A percentile compares a stretch with the other conserved stretches of the same genome.
phyloP scores from a whole-genome alignment of 2,113 vertebrate species.

The Mus musculus region DNA sequence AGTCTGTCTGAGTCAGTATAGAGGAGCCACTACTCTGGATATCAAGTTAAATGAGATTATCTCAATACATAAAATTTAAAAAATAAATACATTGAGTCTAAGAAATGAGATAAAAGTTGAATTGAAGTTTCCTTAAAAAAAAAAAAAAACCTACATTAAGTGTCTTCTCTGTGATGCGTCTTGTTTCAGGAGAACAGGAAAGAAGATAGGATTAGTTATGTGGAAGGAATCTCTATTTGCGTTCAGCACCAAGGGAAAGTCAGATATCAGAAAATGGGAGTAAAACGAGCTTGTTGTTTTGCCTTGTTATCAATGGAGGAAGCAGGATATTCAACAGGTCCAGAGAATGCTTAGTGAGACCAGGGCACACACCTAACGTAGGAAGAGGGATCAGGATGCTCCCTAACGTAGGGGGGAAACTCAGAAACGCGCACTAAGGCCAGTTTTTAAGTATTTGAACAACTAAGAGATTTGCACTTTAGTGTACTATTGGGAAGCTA shows the following conservation, averaged over 20 bases:
- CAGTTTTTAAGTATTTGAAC: neutral
- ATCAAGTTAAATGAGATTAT: neutral
- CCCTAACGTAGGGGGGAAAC: too few species aligned
- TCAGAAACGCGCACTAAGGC: neutral
- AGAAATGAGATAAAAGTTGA: slow-evolving; percentile 46
- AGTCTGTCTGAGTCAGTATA: neutral
- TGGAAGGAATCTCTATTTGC: neutral
- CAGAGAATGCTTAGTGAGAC: neutral
- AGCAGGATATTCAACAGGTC: neutral
- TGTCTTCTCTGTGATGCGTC: neutral
- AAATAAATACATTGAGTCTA: neutral
- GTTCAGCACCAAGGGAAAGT: slow-evolving; percentile 22
- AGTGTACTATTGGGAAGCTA: neutral
- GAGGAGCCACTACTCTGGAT: neutral
- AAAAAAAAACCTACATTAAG: neutral
- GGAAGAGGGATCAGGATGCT: too few species aligned
- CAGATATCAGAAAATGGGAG: slow-evolving; percentile 32
- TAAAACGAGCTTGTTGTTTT: neutral
- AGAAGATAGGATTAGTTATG: neutral
- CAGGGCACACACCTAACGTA: neutral
- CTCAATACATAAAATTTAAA: neutral
- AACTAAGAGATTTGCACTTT: slow-evolving; percentile 11
- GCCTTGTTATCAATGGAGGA: neutral
- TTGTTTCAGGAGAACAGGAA: neutral
- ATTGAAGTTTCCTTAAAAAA: neutral